Base-by-base conservation (phyloP, 2,888 invertebrate species). In the Leptopilina drosophilae region DNA sequence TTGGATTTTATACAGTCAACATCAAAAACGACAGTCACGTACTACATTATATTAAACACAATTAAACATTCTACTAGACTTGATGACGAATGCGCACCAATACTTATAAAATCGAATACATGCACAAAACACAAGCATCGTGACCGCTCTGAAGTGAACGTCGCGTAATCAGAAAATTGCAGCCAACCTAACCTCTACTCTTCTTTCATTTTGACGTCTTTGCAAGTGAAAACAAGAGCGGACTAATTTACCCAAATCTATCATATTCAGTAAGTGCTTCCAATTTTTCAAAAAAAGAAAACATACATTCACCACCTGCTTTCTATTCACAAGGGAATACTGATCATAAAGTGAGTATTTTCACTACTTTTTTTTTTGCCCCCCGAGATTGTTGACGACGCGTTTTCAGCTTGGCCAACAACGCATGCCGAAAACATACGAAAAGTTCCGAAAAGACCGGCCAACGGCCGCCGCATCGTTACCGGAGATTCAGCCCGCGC, bases 401-500 rank as follows among this genome's bases (percentile, higher is more conserved):
- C 73, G 73, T 33, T 69, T 69, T 46, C 69, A 20, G 69, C 20
- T 69, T 69, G 53, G 67, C 67, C 49, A 53, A 53, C 69, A 33
- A 73, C 40, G 56, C 73, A 33, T 33, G 14, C 69, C 69, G 69
- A 59, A 73, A 73, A 73, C 53, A 56, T 59, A 53, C 56, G 73
- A 56, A 11, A 33, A 56, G 33, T 14, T 8, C 33, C 73, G 73
- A 73, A 73, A 73, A 73, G 33, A 77, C 75, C 80, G 81, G 80
- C 81, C 82, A 84, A 88, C 85, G 86, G 85, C 85, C 83, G 85
- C 84, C 86, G 83, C 85, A 85, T 83, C 86, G 85, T 86, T 87
- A 82, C 84, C 86, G 88, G 87, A 88, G 87, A 87, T 89, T 89
- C 88, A 88, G 87, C 89, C 89, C 88, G 90, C 89, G 89, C 88